phyloP scores from a whole-genome alignment of 1,140 invertebrate genomes.

The Panulirus ornatus region DNA sequence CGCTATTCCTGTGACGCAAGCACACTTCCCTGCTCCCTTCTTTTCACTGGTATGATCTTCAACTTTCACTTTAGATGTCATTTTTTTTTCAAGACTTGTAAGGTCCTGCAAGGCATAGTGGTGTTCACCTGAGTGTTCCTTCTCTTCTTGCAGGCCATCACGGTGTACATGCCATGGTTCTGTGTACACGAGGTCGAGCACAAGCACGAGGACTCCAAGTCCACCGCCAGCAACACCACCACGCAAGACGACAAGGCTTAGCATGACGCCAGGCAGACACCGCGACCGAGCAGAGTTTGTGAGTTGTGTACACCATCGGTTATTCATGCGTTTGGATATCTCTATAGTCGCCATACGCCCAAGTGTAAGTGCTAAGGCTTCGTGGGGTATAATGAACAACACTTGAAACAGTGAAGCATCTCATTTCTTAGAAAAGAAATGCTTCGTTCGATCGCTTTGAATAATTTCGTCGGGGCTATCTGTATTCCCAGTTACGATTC shows the following conservation, averaged over 20 bases:
- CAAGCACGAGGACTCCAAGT: conserved; percentile 9
- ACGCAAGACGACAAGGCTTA: conserved; percentile 27
- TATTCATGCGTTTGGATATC: too few species aligned
- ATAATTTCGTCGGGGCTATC: too few species aligned
- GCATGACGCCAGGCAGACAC: not conserved
- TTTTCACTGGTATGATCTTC: not conserved
- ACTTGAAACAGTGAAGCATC: too few species aligned
- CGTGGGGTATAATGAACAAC: too few species aligned
- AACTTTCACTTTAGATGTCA: too few species aligned
- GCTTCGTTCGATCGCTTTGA: too few species aligned
- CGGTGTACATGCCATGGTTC: conserved; percentile 58
- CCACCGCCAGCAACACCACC: not conserved
- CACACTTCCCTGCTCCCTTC: not conserved
- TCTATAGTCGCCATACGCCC: too few species aligned
- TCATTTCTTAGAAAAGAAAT: too few species aligned
- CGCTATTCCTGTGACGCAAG: not conserved
- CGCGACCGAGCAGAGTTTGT: not conserved
- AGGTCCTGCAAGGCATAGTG: not conserved
- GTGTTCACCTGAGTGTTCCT: not conserved
- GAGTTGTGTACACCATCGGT: not conserved
- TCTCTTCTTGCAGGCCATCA: conserved; percentile 24
- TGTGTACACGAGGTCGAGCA: conserved; percentile 47
- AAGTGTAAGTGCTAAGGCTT: too few species aligned
- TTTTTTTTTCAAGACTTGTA: too few species aligned
- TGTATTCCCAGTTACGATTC: too few species aligned